phyloP scores from a whole-genome alignment of 1,140 invertebrate species.

The Nomia melanderi region DNA sequence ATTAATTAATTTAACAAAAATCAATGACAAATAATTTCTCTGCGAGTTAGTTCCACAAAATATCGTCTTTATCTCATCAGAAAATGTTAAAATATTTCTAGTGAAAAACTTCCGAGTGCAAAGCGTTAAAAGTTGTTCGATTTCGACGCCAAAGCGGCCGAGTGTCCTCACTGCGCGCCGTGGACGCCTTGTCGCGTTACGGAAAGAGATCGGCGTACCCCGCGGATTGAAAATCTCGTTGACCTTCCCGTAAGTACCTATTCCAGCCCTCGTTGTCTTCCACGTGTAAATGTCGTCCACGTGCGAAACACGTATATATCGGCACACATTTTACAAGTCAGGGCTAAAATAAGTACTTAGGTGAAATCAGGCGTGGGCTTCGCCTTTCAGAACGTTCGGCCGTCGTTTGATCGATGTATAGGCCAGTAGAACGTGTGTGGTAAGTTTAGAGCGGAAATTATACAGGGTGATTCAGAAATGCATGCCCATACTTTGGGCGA shows the following conservation, averaged over 20 bases:
- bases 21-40: no score
- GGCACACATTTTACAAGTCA: conserved; percentile 33
- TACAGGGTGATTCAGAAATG: no score
- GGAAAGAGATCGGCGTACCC: not conserved
- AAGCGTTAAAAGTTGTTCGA: no score
- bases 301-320: conserved; percentile 37
- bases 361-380: conserved; percentile 44
- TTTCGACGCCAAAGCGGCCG: no score
- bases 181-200: not conserved
- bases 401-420: not conserved
- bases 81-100: no score
- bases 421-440: conserved; percentile 3
- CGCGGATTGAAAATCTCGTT: conserved; percentile 34
- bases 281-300: conserved; percentile 50
- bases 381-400: conserved; percentile 17
- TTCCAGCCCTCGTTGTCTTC: conserved; percentile 31
- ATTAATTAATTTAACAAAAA: no score
- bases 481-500: no score
- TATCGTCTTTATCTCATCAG: no score
- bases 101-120: no score
- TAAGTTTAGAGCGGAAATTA: conserved; percentile 35
- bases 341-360: conserved; percentile 42
- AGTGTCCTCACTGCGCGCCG: no score
- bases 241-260: conserved; percentile 33
- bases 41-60: no score